phyloP scores from a whole-genome alignment of 2,797 vertebrate species.

The Crenichthys baileyi region DNA sequence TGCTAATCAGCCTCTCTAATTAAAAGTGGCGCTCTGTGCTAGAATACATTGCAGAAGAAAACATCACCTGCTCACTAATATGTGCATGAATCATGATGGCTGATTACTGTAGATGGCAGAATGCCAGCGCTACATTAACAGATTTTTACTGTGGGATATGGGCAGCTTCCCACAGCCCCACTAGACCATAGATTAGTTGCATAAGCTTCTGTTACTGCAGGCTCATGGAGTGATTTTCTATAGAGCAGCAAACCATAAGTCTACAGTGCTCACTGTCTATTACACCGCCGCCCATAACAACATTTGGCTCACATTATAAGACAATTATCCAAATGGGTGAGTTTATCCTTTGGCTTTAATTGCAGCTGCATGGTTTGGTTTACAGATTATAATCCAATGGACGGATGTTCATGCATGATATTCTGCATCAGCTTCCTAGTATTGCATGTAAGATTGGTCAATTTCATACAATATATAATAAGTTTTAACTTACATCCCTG shows the following conservation, averaged over 20 bases:
- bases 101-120: constrained; percentile 62
- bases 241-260: constrained; percentile 15
- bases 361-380: constrained; percentile 19
- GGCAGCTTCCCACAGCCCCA: constrained; percentile 37
- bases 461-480: too few relatives aligned
- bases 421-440: background rate
- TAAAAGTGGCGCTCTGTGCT: constrained; percentile 48
- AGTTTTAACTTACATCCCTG: background rate
- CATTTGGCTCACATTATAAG: constrained; percentile 23
- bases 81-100: constrained; percentile 63
- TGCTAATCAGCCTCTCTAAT: constrained; percentile 56
- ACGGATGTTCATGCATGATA: background rate
- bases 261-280: constrained; percentile 27
- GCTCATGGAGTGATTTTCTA: constrained; percentile 35
- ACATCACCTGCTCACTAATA: constrained; percentile 54
- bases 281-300: constrained; percentile 9
- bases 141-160: constrained; percentile 59
- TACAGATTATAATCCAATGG: background rate
- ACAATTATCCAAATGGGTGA: constrained; percentile 23
- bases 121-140: constrained; percentile 66
- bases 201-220: constrained; percentile 58
- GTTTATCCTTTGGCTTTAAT: constrained; percentile 39
- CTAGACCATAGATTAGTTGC: constrained; percentile 61
- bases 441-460: too few relatives aligned
- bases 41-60: constrained; percentile 46